Base-by-base conservation (phyloP, 1,140 invertebrate species). In the Delia radicum region DNA sequence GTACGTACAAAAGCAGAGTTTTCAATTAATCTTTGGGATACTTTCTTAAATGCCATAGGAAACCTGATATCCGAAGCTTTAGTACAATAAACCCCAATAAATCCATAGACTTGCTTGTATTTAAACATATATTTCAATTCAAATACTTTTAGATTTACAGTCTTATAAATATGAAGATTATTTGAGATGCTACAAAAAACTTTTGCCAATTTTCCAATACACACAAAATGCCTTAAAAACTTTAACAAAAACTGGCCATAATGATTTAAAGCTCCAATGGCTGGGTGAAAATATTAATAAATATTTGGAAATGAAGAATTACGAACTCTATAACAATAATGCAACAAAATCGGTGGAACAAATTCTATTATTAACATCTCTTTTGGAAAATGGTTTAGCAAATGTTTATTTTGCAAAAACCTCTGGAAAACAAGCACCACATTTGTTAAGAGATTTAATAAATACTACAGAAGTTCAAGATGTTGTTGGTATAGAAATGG, bases 371-470 rank as follows among this genome's bases (percentile, higher is more conserved):
- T 12, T 78, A 2, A 76, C 76, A 3, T 71, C 79, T 27, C 3
- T 78, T 10, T 24, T 78, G 26, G 79, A 77, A 74, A 74, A 77
- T 63, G 76, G 75, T n/a, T 46, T 79, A 15, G 74, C 69, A 12
- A 79, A 78, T 65, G 31, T 79, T 10, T 78, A 76, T 48, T 71
- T 55, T n/a, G 74, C 77, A 1, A 15, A 26, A 12, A 67, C 29
- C 3, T n/a, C 55, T 13, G 74, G 73, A 28, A 69, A 48, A 26
- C 63, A 18, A 28, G 74, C 79, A 33, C 79, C 79, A 7, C 77
- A 79, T 75, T 75, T 79, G 12, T 61, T 79, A 15, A 69, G 62
- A 27, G 77, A 79, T 74, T 62, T 79, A n/a, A 24, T 79, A 27
- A 18, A 48, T 28, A 75, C 77, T 21, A 2, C 21, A 3, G 77